Evolutionary conservation across 2,888 invertebrate species (phyloP).

Genomic region (Dryocosmus kuriphilus): DNA sequence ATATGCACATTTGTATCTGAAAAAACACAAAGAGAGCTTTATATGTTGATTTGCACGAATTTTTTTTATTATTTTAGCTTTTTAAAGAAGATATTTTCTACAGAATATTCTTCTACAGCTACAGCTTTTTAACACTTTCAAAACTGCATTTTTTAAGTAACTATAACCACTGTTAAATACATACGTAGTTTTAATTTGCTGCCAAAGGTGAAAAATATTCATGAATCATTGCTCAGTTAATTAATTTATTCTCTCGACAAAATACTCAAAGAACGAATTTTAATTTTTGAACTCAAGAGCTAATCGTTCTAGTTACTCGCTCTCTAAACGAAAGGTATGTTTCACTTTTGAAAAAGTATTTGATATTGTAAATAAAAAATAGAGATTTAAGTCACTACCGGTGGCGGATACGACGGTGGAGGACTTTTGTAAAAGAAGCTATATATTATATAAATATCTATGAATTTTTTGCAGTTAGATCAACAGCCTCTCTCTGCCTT

Average conservation of each 20-base stretch:
- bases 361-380: slow-evolving; percentile 43
- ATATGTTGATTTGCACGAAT: not conserved
- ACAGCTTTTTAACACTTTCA: not conserved
- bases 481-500: slow-evolving; percentile 50
- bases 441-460: slow-evolving; percentile 37
- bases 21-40: slow-evolving; percentile 28
- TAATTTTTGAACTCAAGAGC: slow-evolving; percentile 25
- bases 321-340: slow-evolving; percentile 39
- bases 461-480: slow-evolving; percentile 25
- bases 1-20: slow-evolving; percentile 13
- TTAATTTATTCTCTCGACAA: slow-evolving; percentile 11
- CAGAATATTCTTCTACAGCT: not conserved
- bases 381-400: slow-evolving; percentile 34
- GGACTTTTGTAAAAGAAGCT: slow-evolving; percentile 41
- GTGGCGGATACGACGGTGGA: slow-evolving; percentile 39
- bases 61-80: not conserved
- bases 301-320: slow-evolving; percentile 1
- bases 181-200: slow-evolving; percentile 34
- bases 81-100: not conserved
- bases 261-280: slow-evolving; percentile 3
- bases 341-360: slow-evolving; percentile 43
- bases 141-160: slow-evolving; percentile 12
- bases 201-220: slow-evolving; percentile 31
- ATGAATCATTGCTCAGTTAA: slow-evolving; percentile 32
- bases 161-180: slow-evolving; percentile 1